Conservation (phyloP, 1,140 invertebrate species). For the Archivesica marissinica region DNA sequence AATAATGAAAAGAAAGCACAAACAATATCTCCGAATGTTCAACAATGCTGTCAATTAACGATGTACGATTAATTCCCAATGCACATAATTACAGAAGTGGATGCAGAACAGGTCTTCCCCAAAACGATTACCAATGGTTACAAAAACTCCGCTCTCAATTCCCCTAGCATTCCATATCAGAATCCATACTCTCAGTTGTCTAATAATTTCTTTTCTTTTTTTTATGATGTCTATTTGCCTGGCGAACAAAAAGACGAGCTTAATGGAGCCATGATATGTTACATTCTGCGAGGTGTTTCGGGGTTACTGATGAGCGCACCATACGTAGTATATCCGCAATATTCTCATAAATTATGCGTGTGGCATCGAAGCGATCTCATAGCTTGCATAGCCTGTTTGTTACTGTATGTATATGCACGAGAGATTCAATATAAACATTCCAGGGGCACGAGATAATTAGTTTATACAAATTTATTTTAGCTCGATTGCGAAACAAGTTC, state of each 20-base stretch:
- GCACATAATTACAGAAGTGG: too few relatives aligned
- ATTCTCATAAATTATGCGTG: conserved; percentile 44
- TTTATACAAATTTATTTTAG: too few relatives aligned
- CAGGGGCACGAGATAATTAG: too few relatives aligned
- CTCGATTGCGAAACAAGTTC: too few relatives aligned
- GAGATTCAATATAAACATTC: too few relatives aligned
- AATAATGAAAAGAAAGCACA: too few relatives aligned
- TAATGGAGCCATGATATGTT: not conserved
- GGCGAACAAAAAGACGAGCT: conserved; percentile 10
- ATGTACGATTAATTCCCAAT: too few relatives aligned
- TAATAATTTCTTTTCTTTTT: conserved; percentile 17
- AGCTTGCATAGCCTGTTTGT: not conserved
- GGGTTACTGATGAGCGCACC: not conserved
- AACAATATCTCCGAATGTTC: too few relatives aligned
- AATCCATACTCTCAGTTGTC: not conserved
- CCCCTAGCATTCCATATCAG: not conserved
- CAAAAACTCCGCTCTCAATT: not conserved
- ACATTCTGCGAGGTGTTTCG: not conserved
- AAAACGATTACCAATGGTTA: not conserved
- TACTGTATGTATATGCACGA: too few relatives aligned
- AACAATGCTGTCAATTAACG: too few relatives aligned
- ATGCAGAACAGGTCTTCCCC: too few relatives aligned
- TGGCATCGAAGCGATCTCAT: not conserved
- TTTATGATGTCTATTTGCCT: not conserved
- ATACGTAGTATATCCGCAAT: conserved; percentile 9